phyloP scores from a whole-genome alignment of 1,140 invertebrate genomes.

The Drosophila rhopaloa region DNA sequence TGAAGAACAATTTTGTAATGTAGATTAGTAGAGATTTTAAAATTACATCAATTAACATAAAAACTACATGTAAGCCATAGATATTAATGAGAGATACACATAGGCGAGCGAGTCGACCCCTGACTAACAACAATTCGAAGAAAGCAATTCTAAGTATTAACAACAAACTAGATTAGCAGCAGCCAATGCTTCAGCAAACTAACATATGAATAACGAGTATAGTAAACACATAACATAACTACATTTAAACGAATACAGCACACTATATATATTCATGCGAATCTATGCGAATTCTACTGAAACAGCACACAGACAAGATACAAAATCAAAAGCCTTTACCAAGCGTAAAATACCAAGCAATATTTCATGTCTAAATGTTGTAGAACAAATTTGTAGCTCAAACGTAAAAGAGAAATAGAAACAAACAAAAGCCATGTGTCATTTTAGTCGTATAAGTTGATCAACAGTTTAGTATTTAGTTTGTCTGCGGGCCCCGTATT shows the following conservation, averaged over 20 bases:
- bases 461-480: conserved; percentile 47
- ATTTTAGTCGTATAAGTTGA: conserved; percentile 70
- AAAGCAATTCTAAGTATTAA: conserved; percentile 82
- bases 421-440: conserved; percentile 69
- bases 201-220: conserved; percentile 59
- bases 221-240: conserved; percentile 38
- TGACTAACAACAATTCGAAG: conserved; percentile 61
- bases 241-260: conserved; percentile 22
- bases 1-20: conserved; percentile 63
- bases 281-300: conserved; percentile 36
- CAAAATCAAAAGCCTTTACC: conserved; percentile 75
- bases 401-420: conserved; percentile 45
- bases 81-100: conserved; percentile 27
- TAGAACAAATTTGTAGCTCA: conserved; percentile 68
- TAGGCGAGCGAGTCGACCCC: conserved; percentile 22
- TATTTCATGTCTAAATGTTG: conserved; percentile 79
- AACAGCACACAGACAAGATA: conserved; percentile 56
- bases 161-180: conserved; percentile 69
- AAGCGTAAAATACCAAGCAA: conserved; percentile 74
- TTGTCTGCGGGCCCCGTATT: conserved; percentile 55
- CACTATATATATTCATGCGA: conserved; percentile 28
- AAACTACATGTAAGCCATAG: conserved; percentile 57
- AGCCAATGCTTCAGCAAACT: conserved; percentile 68
- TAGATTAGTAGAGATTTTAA: conserved; percentile 62
- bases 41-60: conserved; percentile 53